These are phyloP conservation scores for Trachelipus rathkii DNA, from an alignment of 1,140 invertebrate species.

Conservation along the genomic window DNA sequence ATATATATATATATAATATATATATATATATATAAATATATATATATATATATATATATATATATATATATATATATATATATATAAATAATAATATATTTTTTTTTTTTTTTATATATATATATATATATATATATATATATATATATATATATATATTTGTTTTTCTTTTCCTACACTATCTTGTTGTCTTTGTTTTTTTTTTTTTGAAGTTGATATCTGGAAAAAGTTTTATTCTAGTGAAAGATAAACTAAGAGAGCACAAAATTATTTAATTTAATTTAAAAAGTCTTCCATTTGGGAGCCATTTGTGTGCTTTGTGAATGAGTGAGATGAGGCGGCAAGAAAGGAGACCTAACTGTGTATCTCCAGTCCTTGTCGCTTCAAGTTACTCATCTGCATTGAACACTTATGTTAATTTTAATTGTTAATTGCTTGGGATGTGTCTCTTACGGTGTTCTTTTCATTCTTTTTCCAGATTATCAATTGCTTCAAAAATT, in stretches of 20 bases:
- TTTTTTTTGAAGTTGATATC: neutral
- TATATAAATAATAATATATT: constrained; percentile 29
- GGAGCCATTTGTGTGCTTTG: neutral
- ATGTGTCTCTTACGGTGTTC: constrained; percentile 22
- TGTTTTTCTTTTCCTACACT: neutral
- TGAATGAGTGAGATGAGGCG: too few relatives aligned
- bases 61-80: constrained; percentile 23
- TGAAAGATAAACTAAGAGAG: neutral
- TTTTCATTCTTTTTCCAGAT: constrained; percentile 46
- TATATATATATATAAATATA: constrained; percentile 34
- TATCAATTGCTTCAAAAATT: constrained; percentile 47
- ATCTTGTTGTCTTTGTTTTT: neutral
- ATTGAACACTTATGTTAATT: too few relatives aligned
- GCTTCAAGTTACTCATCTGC: too few relatives aligned
- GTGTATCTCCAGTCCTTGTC: too few relatives aligned
- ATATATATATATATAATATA: constrained; percentile 34
- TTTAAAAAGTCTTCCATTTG: neutral
- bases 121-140: constrained; percentile 35
- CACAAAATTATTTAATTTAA: neutral
- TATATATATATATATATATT: constrained; percentile 31
- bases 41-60: constrained; percentile 27
- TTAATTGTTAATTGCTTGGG: neutral
- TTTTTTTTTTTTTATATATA: too few relatives aligned
- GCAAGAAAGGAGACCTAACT: too few relatives aligned
- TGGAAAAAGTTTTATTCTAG: neutral